phyloP scores from a whole-genome alignment of 2,888 invertebrate species.

The Caenorhabditis sp. region DNA sequence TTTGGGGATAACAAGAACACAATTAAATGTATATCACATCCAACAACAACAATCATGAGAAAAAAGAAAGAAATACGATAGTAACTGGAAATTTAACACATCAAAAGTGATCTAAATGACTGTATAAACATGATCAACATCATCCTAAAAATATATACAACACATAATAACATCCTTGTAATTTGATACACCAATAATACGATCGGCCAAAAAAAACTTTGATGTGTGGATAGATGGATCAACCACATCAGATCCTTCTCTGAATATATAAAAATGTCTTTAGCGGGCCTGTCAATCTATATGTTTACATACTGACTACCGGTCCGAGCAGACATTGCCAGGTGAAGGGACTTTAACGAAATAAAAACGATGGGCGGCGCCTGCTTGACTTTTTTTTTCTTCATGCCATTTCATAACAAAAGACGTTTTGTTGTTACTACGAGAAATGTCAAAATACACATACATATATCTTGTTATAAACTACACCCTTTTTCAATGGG shows the following conservation, averaged over 20 bases:
- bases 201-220: neutral
- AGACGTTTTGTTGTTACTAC: neutral
- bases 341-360: neutral
- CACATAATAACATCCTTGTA: neutral
- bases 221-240: neutral
- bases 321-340: neutral
- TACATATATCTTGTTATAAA: neutral
- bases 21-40: too few relatives aligned
- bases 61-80: too few relatives aligned
- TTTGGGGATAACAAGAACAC: too few relatives aligned
- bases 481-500: too few relatives aligned
- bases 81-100: too few relatives aligned
- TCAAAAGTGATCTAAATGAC: neutral
- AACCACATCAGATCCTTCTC: neutral
- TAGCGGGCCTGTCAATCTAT: neutral
- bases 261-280: neutral
- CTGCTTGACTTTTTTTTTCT: too few relatives aligned
- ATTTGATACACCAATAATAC: neutral
- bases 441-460: neutral
- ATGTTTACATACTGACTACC: constrained; percentile 1
- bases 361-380: neutral
- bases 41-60: too few relatives aligned
- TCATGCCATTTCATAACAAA: neutral
- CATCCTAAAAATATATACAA: neutral
- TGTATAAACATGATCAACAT: neutral